Conservation (phyloP, 2,797 vertebrate genomes). For the Setipinna tenuifilis region DNA sequence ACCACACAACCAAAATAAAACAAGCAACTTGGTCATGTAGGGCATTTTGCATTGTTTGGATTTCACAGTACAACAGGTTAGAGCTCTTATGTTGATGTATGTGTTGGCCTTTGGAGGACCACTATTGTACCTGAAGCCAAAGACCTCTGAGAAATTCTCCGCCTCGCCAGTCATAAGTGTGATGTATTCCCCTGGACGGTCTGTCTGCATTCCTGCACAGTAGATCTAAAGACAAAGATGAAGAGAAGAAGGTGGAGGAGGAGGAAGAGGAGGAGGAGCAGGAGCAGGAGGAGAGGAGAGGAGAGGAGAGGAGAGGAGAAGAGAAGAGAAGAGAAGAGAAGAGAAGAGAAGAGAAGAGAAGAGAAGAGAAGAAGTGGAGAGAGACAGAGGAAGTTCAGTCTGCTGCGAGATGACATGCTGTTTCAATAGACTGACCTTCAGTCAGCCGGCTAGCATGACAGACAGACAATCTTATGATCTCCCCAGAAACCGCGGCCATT, state of each 20-base stretch:
- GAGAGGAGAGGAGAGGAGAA: too few relatives aligned
- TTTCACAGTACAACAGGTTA: constrained; percentile 12
- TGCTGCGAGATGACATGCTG: neutral
- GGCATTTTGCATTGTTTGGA: constrained; percentile 24
- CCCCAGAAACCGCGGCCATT: constrained; percentile 3
- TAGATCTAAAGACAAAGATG: constrained; percentile 79
- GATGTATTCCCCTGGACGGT: constrained; percentile 88
- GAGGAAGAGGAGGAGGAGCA: too few relatives aligned
- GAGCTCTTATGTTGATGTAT: constrained; percentile 27
- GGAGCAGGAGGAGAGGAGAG: neutral
- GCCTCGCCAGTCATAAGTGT: constrained; percentile 84
- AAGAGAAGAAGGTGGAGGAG: neutral
- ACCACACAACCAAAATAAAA: neutral
- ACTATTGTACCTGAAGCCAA: constrained; percentile 87
- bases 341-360: too few relatives aligned
- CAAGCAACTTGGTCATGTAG: neutral
- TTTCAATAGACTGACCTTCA: neutral
- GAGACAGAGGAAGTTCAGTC: constrained; percentile 17
- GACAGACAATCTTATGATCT: neutral
- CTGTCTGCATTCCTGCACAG: constrained; percentile 91
- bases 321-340: too few relatives aligned
- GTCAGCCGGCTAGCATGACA: neutral
- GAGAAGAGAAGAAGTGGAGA: constrained; percentile 16
- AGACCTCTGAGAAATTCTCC: constrained; percentile 97
- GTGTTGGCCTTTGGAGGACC: constrained; percentile 37